Evolutionary conservation across 1,140 invertebrate genomes (phyloP).

Genomic region (Ptiloglossa arizonensis): DNA sequence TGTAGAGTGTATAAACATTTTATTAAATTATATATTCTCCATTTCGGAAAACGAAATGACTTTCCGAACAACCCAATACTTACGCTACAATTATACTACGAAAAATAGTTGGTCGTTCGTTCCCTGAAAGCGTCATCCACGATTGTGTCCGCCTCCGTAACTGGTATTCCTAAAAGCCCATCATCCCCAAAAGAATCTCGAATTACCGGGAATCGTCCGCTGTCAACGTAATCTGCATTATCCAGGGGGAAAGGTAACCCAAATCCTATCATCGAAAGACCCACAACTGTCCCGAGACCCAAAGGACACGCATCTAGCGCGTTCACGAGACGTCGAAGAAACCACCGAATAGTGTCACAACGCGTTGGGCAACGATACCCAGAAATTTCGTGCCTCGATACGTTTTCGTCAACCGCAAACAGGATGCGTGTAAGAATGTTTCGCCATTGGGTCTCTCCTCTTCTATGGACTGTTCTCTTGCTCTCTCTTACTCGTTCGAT

Average conservation of each 20-base stretch:
- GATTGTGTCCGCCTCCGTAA: no score
- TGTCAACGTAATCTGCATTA: background rate
- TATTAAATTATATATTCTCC: no score
- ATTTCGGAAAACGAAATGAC: no score
- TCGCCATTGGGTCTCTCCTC: constrained; percentile 60
- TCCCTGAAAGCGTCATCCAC: no score
- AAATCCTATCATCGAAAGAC: background rate
- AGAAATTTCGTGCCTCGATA: constrained; percentile 80
- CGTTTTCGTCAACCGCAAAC: constrained; percentile 81
- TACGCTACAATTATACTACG: no score
- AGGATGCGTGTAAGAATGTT: constrained; percentile 80
- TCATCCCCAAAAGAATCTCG: background rate
- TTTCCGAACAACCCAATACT: no score
- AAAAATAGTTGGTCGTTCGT: no score
- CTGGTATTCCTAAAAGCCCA: no score
- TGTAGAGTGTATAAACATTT: no score
- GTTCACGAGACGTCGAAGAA: constrained; percentile 36
- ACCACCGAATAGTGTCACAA: constrained; percentile 9
- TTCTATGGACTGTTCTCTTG: constrained; percentile 4
- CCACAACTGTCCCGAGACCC: background rate
- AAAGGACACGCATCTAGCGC: constrained; percentile 17
- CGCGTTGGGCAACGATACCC: constrained; percentile 63
- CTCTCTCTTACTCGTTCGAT: no score
- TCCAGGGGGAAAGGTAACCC: background rate
- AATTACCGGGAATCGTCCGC: no score